Evolutionary conservation across 2,797 vertebrate genomes (phyloP).

Genomic region (Picus viridis): DNA sequence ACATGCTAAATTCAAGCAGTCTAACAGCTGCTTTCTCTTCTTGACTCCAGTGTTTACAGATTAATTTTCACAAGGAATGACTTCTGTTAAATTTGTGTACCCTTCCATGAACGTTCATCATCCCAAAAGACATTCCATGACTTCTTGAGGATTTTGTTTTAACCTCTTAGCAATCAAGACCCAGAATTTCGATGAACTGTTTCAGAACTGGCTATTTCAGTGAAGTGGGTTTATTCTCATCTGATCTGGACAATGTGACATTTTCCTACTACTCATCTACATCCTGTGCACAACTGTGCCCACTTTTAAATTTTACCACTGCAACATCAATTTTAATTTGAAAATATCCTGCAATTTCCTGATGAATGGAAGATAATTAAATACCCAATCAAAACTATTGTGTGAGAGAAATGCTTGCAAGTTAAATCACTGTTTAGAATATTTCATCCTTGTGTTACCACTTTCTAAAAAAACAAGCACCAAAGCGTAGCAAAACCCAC

Average conservation of each 20-base stretch:
- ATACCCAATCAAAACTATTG: not conserved
- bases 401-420: not conserved
- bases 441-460: not conserved
- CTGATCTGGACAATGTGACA: not conserved
- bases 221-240: not conserved
- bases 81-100: not conserved
- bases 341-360: conserved; percentile 1
- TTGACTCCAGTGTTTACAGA: not conserved
- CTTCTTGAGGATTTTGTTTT: not conserved
- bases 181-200: not conserved
- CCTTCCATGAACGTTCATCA: not conserved
- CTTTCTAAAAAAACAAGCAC: not conserved
- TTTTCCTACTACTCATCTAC: not conserved
- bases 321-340: not conserved
- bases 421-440: not conserved
- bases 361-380: not conserved
- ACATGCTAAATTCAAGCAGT: not conserved
- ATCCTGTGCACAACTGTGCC: not conserved
- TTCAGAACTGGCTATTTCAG: not conserved
- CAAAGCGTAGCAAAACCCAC: not conserved
- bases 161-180: not conserved
- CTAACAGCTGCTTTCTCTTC: not conserved
- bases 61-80: not conserved
- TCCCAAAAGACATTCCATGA: not conserved
- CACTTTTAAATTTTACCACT: conserved; percentile 1